These are phyloP conservation scores for Tetranychus truncatus DNA, from an alignment of 2,888 invertebrate species.

Conservation along the genomic window DNA sequence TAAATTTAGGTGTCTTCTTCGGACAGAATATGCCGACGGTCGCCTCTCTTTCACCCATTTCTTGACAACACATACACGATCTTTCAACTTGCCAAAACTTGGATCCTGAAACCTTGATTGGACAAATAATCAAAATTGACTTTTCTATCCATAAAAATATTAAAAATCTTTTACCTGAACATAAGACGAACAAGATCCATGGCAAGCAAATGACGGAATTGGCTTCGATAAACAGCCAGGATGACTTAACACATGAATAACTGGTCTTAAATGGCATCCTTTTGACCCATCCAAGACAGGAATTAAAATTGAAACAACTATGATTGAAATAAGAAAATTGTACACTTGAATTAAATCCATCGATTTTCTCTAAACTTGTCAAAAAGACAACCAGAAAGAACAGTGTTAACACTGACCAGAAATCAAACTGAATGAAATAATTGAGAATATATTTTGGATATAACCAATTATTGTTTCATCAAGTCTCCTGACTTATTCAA, in stretches of 20 bases:
- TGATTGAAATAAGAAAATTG: neutral
- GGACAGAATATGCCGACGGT: conserved; percentile 71
- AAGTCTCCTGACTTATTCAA: too few relatives aligned
- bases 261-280: conserved; percentile 66
- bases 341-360: conserved; percentile 12
- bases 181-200: conserved; percentile 73
- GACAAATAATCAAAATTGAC: neutral
- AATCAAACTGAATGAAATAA: neutral
- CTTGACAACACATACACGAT: conserved; percentile 86
- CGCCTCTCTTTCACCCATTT: conserved; percentile 75
- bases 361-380: neutral
- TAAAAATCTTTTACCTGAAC: conserved; percentile 48
- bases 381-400: neutral
- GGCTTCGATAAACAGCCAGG: conserved; percentile 80
- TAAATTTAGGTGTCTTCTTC: conserved; percentile 56
- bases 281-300: neutral
- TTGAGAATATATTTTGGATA: too few relatives aligned
- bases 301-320: neutral
- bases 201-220: conserved; percentile 79
- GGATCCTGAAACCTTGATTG: conserved; percentile 61
- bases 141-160: neutral
- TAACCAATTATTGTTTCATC: too few relatives aligned
- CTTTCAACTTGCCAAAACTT: conserved; percentile 93
- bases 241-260: conserved; percentile 72
- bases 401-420: neutral